Evolutionary conservation across 2,797 vertebrate genomes (phyloP).

Genomic region (Cirrhinus molitorella): DNA sequence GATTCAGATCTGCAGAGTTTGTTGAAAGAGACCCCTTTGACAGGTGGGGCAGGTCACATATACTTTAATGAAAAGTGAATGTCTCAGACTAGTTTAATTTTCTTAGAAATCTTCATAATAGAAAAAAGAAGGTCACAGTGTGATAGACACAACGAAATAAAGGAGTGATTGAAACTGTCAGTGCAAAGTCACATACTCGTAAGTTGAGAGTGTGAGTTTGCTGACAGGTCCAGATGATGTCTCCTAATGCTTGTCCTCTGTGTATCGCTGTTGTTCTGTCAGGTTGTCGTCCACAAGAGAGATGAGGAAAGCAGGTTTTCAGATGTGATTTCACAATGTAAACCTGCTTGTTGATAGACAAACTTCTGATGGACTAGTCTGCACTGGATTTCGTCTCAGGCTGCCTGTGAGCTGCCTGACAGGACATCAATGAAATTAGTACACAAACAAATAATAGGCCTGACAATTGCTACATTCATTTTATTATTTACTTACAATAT

Average conservation of each 20-base stretch:
- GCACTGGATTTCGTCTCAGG: neutral
- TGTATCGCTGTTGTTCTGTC: constrained; percentile 27
- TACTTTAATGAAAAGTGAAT: constrained; percentile 24
- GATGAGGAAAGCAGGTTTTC: constrained; percentile 1
- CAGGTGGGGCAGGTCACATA: neutral
- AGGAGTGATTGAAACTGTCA: constrained; percentile 7
- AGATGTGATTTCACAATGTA: constrained; percentile 5
- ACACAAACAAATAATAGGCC: neutral
- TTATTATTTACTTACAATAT: neutral
- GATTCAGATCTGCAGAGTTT: constrained; percentile 55
- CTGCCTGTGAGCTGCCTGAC: constrained; percentile 1
- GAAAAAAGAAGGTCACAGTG: neutral
- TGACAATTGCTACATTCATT: neutral
- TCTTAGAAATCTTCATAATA: constrained; percentile 4
- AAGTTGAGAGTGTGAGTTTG: constrained; percentile 10
- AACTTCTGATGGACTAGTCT: neutral
- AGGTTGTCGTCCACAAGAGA: constrained; percentile 18
- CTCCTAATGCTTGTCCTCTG: constrained; percentile 12
- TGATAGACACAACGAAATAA: neutral
- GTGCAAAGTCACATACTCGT: neutral
- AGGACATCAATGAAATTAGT: neutral
- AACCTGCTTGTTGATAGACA: constrained; percentile 13
- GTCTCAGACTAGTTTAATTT: constrained; percentile 2
- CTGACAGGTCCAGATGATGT: constrained; percentile 35
- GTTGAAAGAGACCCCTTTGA: neutral